phyloP scores from a whole-genome alignment of 2,113 vertebrate species.

The Thunnus maccoyii region DNA sequence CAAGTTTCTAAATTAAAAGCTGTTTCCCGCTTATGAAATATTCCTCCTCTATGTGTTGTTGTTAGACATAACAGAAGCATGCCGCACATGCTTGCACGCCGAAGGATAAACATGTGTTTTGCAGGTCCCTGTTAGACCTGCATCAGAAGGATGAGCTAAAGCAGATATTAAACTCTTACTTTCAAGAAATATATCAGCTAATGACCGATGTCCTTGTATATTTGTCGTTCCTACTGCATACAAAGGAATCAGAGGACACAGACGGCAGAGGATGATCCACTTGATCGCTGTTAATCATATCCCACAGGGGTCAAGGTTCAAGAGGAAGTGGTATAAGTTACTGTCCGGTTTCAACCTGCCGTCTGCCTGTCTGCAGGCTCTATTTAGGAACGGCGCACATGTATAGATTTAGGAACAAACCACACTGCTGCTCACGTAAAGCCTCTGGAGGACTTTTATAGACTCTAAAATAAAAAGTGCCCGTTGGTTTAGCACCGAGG shows the following conservation, averaged over 20 bases:
- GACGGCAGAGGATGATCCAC: neutral
- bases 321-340: constrained; percentile 79
- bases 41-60: neutral
- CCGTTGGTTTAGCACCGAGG: constrained; percentile 28
- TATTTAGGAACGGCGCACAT: constrained; percentile 67
- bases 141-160: neutral
- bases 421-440: constrained; percentile 24
- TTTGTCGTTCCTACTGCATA: neutral
- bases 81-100: constrained; percentile 26
- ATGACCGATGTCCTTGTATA: neutral
- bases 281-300: constrained; percentile 58
- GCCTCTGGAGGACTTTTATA: constrained; percentile 43
- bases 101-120: neutral
- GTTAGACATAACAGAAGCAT: constrained; percentile 14
- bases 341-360: constrained; percentile 56
- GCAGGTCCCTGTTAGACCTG: constrained; percentile 25
- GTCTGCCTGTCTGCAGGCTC: constrained; percentile 73
- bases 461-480: constrained; percentile 54
- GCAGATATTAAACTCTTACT: neutral
- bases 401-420: constrained; percentile 51
- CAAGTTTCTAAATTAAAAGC: constrained; percentile 33
- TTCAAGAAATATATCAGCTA: neutral
- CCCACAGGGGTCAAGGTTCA: constrained; percentile 50
- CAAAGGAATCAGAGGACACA: neutral
- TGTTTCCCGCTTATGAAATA: constrained; percentile 29